Evolutionary conservation across 2,888 invertebrate genomes (phyloP).

Genomic region (Phalangium opilio): DNA sequence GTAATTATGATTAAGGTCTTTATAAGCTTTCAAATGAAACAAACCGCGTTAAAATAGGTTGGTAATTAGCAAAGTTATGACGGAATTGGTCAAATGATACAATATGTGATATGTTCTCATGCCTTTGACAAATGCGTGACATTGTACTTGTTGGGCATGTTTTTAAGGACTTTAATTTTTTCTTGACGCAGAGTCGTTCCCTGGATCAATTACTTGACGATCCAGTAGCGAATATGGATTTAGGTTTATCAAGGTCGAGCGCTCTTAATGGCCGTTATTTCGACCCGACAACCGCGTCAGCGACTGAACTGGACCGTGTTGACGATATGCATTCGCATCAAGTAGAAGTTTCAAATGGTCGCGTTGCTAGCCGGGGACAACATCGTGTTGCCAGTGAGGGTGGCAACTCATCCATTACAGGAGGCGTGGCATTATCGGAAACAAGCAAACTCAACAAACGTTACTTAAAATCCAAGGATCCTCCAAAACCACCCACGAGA

Average conservation of each 20-base stretch:
- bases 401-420: constrained; percentile 32
- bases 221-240: background rate
- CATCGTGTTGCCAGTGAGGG: background rate
- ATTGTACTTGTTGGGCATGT: too few species aligned
- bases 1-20: too few species aligned
- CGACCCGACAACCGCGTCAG: constrained; percentile 23
- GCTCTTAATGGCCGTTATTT: constrained; percentile 29
- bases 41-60: too few species aligned
- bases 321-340: background rate
- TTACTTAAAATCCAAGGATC: constrained; percentile 20
- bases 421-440: constrained; percentile 46
- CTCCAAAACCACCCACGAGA: background rate
- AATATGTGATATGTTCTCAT: too few species aligned
- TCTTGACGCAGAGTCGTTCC: constrained; percentile 2
- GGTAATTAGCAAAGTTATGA: too few species aligned
- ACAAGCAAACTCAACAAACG: constrained; percentile 29
- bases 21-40: too few species aligned
- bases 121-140: too few species aligned
- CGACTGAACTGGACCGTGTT: background rate
- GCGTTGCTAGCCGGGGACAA: background rate
- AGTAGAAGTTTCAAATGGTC: constrained; percentile 2
- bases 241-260: constrained; percentile 24
- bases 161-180: background rate
- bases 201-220: constrained; percentile 5
- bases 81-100: too few species aligned